A percentile compares a stretch with the other conserved stretches of the same genome.
Evolutionary conservation across 1,140 invertebrate genomes (phyloP).

Genomic region (Ostrea denselamellosa): DNA sequence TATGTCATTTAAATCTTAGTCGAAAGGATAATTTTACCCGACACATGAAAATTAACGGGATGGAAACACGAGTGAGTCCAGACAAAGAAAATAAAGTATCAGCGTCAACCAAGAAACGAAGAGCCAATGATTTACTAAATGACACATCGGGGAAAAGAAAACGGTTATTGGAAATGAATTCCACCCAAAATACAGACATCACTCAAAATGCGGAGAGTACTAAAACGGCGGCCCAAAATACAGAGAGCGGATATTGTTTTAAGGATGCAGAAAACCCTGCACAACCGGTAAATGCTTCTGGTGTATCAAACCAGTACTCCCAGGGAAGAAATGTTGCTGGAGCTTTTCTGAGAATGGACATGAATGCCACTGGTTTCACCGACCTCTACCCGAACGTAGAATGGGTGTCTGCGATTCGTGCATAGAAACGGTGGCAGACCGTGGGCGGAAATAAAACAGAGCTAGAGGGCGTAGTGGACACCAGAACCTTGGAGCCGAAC

Average conservation of each 20-base stretch:
- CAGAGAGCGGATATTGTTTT: too few species aligned
- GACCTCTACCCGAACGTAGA: slow-evolving; percentile 36
- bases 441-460: background rate
- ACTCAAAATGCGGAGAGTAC: background rate
- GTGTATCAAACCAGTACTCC: background rate
- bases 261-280: too few species aligned
- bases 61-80: background rate
- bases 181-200: too few species aligned
- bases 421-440: background rate
- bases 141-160: background rate
- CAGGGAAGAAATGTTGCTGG: background rate
- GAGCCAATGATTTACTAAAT: background rate
- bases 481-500: slow-evolving; percentile 27
- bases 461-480: slow-evolving; percentile 23
- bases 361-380: slow-evolving; percentile 37
- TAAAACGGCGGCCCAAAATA: background rate
- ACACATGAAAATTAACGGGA: background rate
- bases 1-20: background rate
- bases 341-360: background rate
- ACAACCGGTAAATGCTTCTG: background rate
- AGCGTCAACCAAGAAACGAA: background rate
- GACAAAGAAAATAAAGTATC: too few species aligned
- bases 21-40: too few species aligned
- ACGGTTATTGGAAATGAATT: background rate
- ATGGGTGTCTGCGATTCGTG: slow-evolving; percentile 1